phyloP scores from a whole-genome alignment of 2,888 invertebrate species.

The Leucozona laternaria region DNA sequence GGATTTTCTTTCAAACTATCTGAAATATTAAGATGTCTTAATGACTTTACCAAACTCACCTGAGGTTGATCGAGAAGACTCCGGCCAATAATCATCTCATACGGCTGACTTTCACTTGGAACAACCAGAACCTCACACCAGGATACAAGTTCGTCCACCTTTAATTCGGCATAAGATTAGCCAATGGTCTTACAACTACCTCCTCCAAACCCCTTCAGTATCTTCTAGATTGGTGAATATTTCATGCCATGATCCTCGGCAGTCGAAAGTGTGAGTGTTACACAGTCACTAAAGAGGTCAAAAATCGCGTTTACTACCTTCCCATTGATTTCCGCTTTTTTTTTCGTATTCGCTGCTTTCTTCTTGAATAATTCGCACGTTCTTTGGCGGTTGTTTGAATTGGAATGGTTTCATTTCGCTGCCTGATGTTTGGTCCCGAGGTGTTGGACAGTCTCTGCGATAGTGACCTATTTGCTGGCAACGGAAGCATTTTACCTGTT shows the following conservation, averaged over 20 bases:
- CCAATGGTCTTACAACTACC: neutral
- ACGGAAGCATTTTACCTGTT: slow-evolving; percentile 4
- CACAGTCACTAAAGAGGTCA: slow-evolving; percentile 31
- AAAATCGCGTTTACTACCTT: slow-evolving; percentile 7
- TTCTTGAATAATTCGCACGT: neutral
- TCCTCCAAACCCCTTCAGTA: neutral
- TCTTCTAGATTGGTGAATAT: neutral
- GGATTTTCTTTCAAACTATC: neutral
- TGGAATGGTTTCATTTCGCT: neutral
- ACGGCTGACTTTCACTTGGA: slow-evolving; percentile 25
- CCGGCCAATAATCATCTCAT: slow-evolving; percentile 23
- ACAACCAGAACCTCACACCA: slow-evolving; percentile 43
- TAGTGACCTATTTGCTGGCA: slow-evolving; percentile 35
- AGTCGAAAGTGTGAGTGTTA: slow-evolving; percentile 27
- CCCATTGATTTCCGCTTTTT: slow-evolving; percentile 17
- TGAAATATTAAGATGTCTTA: slow-evolving; percentile 26
- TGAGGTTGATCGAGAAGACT: slow-evolving; percentile 36
- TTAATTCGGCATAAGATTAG: neutral
- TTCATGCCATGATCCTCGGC: slow-evolving; percentile 7
- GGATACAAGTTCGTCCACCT: neutral
- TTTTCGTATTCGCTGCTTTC: neutral
- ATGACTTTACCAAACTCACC: slow-evolving; percentile 20
- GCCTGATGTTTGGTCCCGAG: neutral
- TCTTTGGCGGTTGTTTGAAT: neutral
- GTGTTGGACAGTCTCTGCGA: slow-evolving; percentile 21